These are phyloP conservation scores for Diglossa cyanea DNA, from an alignment of 2,797 vertebrate genomes.

Conservation along the genomic window DNA sequence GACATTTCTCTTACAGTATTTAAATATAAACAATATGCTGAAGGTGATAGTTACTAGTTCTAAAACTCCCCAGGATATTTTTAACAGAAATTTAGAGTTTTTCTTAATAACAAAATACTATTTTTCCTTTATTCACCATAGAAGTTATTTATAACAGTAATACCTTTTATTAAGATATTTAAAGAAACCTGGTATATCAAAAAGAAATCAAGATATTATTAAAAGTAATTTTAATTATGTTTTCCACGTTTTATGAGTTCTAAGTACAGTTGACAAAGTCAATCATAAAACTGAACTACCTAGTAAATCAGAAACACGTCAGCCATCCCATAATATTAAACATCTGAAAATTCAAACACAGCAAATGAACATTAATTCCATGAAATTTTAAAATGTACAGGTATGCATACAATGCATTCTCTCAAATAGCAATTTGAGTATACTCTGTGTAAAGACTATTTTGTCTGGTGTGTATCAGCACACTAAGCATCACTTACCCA, in stretches of 20 bases:
- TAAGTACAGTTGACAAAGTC: neutral
- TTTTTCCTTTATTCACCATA: neutral
- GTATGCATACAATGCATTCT: neutral
- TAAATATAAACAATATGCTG: neutral
- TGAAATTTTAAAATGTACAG: neutral
- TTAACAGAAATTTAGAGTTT: neutral
- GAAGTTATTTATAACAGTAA: neutral
- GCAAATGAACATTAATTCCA: neutral
- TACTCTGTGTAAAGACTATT: neutral
- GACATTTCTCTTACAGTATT: neutral
- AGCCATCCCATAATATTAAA: neutral
- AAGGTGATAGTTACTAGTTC: neutral
- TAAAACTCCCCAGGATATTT: neutral
- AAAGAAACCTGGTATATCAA: neutral
- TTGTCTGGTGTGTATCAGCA: accelerated
- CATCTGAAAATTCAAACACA: neutral
- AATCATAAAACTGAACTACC: neutral
- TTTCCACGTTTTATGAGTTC: neutral
- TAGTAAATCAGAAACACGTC: neutral
- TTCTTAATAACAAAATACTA: neutral
- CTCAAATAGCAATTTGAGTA: neutral
- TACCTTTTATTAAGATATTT: neutral
- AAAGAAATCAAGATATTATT: neutral
- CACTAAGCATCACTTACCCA: neutral
- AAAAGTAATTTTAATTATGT: neutral